Base-by-base conservation (phyloP, 2,797 vertebrate genomes). In the Myoxocephalus aenaeus region DNA sequence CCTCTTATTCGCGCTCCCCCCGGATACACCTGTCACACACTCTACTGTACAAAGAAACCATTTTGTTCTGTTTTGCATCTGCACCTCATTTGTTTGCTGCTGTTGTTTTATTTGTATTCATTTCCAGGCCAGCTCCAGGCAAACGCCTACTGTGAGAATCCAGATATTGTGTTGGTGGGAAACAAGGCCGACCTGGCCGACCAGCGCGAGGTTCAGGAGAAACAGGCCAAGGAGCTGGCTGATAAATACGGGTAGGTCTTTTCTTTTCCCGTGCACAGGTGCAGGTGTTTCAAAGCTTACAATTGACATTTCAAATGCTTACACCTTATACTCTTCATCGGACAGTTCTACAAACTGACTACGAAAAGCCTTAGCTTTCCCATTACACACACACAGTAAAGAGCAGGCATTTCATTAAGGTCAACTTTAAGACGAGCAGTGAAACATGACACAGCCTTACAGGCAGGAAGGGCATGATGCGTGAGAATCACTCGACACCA, bases 141-240 rank as follows among this genome's bases (percentile, higher is more conserved):
- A 63, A 98, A 98, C 13, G 98, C 98, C 0, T 99, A 99, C 88
- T 99, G 98, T 86, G 98, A 99, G 95, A 98, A 96, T 88, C 98
- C 98, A 46, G 98, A 99, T 65, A 97, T 99, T 9, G 97, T 99
- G 85, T 90, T 99, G 89, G 96, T 98, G 7, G 98, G 98, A 61
- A 99, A 98, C 92, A 99, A 99, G 86, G 97, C 96, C 0, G 98
- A 99, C 87, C 93, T 99, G 77, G 87, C 94, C 0, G 97, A 99
- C 88, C 97, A 98, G 92, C 93, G 98, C 73, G 97, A 98, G 88
- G 97, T 99, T 22, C 97, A 96, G 61, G 97, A 98, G 84, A 95
- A 95, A 83, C 97, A 99, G 93, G 98, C 96, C 5, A 96, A 95
- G 84, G 97, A 99, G 29, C 94, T 99, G 70, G 97, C 98, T 0